These are phyloP conservation scores for Hydrozoanthus gracilis DNA, from an alignment of 92 coral and sea anemone species.

Conservation along the genomic window DNA sequence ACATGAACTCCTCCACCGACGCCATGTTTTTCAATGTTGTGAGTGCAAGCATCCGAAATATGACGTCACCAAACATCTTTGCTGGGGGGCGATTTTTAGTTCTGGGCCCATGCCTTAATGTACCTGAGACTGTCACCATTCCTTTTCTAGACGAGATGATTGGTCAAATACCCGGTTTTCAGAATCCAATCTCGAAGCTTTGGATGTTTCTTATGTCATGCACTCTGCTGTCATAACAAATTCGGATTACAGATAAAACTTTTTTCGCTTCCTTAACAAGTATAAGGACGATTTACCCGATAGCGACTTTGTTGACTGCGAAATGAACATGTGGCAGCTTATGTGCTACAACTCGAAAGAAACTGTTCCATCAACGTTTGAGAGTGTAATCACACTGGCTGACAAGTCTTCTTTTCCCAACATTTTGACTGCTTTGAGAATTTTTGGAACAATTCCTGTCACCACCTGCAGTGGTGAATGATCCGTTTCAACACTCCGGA, in stretches of 20 bases:
- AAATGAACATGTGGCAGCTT: conserved; percentile 51
- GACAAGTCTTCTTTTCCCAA: conserved; percentile 45
- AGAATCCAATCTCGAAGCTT: conserved; percentile 40
- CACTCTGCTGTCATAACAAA: conserved; percentile 21
- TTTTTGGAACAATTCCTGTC: conserved; percentile 59
- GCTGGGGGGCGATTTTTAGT: background rate
- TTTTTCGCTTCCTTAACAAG: conserved; percentile 46
- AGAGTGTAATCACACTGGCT: conserved; percentile 28
- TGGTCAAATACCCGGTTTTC: conserved; percentile 34
- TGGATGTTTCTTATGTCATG: conserved; percentile 33
- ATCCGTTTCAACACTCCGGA: conserved; percentile 54
- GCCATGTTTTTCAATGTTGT: background rate
- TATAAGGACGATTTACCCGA: conserved; percentile 57
- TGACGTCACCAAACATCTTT: background rate
- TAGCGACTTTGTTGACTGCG: conserved; percentile 55
- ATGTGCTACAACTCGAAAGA: conserved; percentile 21
- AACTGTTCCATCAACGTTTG: conserved; percentile 46
- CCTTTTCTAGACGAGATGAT: conserved; percentile 42
- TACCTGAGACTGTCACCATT: conserved; percentile 35
- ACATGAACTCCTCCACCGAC: background rate
- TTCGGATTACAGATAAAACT: conserved; percentile 31
- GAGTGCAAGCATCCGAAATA: background rate
- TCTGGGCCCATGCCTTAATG: conserved; percentile 1
- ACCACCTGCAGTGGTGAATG: conserved; percentile 56
- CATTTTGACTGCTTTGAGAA: conserved; percentile 43